Percentiles rank a stretch among this genome's conserved stretches.
Evolutionary conservation across 2,888 invertebrate species (phyloP).

Genomic region (Drosophila cracens): DNA sequence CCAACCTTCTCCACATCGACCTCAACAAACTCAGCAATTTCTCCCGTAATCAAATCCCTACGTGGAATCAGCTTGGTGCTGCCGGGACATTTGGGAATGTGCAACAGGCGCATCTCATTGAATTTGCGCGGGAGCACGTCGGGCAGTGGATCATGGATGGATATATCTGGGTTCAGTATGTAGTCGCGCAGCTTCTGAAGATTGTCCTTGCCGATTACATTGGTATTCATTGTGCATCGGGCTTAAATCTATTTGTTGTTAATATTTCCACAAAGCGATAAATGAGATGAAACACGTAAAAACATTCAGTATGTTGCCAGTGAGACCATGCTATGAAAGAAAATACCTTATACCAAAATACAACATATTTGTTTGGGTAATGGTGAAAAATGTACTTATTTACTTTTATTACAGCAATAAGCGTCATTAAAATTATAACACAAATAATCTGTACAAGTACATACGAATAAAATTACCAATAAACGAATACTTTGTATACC

Average conservation of each 20-base stretch:
- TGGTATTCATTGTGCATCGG: constrained; percentile 37
- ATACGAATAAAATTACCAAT: neutral
- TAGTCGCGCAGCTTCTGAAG: constrained; percentile 74
- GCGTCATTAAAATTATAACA: neutral
- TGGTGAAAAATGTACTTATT: neutral
- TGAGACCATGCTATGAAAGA: constrained; percentile 11
- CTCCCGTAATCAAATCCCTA: constrained; percentile 91
- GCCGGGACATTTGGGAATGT: constrained; percentile 76
- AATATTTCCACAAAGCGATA: constrained; percentile 3
- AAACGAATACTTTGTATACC: neutral
- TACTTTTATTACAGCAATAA: neutral
- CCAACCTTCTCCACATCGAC: constrained; percentile 87
- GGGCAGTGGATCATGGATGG: constrained; percentile 83
- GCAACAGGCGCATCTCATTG: constrained; percentile 76
- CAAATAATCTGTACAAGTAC: neutral
- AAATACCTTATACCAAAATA: constrained; percentile 17
- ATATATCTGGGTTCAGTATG: constrained; percentile 82
- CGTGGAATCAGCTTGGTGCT: constrained; percentile 83
- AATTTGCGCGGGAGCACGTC: constrained; percentile 79
- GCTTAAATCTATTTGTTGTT: neutral
- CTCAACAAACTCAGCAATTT: constrained; percentile 90
- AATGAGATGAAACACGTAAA: neutral
- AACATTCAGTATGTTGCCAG: neutral
- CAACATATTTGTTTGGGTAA: neutral
- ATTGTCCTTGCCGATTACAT: constrained; percentile 56